Evolutionary conservation across 2,888 invertebrate species (phyloP), one percentile per base, ranked within the genome.

Genomic region (Amiota mariae): DNA sequence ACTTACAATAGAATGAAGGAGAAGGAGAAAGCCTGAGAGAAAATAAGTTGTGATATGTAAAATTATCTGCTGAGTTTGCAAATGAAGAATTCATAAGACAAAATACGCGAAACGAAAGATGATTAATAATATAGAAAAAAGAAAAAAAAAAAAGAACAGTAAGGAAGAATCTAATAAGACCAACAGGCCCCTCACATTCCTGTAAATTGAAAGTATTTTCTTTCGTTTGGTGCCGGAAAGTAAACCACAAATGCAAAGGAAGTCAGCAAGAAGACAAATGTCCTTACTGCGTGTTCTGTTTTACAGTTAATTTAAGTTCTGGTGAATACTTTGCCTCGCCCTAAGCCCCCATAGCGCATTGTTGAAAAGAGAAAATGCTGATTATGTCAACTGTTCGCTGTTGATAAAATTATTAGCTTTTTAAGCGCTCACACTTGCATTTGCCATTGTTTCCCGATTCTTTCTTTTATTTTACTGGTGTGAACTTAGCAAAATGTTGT

Each of bases 391-490:
- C 88, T 87, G 88, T 84, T 87, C 81, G 82, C 80, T 78, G 80
- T 84, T 87, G 87, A 87, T 87, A 87, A 88, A 88, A 88, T 87
- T 87, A 87, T 87, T 88, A 87, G 85, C 86, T 79, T 79, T 75
- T 77, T 12, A 68, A 9, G 49, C 49, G 24, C 63, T 46, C 63
- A 46, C 63, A 63, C 63, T 46, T 15, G 54, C 54, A 54, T n/a
- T 11, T 15, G 57, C 18, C 1, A 2, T 18, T 18, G 8, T 59
- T 8, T 10, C 66, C 48, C 66, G 71, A 57, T 73, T 73, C 74
- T 79, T 70, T 70, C 80, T 81, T 77, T 79, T 74, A 56, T 56
- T 51, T 70, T 75, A 48, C 74, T 72, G 56, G 59, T 73, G 73
- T 73, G 66, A 54, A 48, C 48, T 74, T 74, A 72, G 57, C 72